These are phyloP conservation scores for Ailuropoda melanoleuca DNA, from an alignment of 2,113 vertebrate genomes.

Conservation along the genomic window DNA sequence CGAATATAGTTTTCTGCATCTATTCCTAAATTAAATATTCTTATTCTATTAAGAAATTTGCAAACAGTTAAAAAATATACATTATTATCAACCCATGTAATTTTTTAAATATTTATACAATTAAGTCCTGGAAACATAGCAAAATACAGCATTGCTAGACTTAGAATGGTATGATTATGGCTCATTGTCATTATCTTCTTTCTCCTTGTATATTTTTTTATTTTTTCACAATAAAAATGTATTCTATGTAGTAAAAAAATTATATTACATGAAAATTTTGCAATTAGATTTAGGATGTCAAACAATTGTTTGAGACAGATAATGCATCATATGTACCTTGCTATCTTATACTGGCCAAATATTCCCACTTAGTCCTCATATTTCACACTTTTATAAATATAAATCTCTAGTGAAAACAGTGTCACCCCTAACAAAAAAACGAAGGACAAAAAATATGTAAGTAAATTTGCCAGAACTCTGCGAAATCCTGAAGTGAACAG, in stretches of 20 bases:
- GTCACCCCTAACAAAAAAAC: background rate
- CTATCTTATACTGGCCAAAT: background rate
- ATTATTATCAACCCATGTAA: background rate
- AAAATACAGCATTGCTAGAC: background rate
- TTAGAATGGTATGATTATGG: background rate
- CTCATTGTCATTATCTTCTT: background rate
- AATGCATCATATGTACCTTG: background rate
- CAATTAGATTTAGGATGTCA: background rate
- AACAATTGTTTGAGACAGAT: background rate
- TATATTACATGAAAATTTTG: background rate
- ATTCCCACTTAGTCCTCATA: background rate
- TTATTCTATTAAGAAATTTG: background rate
- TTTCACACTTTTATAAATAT: slow-evolving; percentile 5
- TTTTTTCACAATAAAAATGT: background rate
- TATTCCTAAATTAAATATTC: slow-evolving; percentile 13
- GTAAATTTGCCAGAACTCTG: background rate
- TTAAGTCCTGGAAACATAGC: background rate
- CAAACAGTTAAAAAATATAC: background rate
- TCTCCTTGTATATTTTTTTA: background rate
- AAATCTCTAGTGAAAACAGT: background rate
- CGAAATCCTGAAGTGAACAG: background rate
- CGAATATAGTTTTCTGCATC: background rate
- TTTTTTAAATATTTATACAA: background rate
- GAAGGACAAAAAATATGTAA: background rate
- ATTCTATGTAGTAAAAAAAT: background rate